Evolutionary conservation across 2,888 invertebrate species (phyloP), one percentile per base, ranked within the genome.

Genomic region (Empis livida): DNA sequence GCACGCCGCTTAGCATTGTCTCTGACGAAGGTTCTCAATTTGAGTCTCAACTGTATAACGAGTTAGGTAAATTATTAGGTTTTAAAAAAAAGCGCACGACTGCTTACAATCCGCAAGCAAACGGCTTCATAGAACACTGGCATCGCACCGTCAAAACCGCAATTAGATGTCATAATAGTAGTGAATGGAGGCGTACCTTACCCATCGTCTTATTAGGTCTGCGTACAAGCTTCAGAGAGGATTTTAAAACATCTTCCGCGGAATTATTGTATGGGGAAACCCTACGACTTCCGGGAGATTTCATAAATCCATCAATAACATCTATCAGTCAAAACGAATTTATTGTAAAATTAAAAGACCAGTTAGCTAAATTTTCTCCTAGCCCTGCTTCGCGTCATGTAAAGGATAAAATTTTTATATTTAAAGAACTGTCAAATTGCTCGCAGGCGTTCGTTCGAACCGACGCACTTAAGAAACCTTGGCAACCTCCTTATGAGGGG

Each of bases 61-160:
- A n/a, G n/a, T n/a, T n/a, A n/a, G n/a, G n/a, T n/a, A n/a, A n/a
- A n/a, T n/a, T n/a, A n/a, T n/a, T n/a, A 49, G 60, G 57, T 44
- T 51, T 49, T 44, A 53, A 58, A 49, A 56, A 55, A 49, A 50
- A 47, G 8, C 45, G 53, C 37, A 63, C 60, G 3, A 60, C 63
- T 0, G 51, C 60, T 10, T 64, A 64, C 51, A 63, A 66, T 50
- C 62, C 67, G 20, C 53, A 57, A 40, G 53, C 61, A 0, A 68
- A 70, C 43, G 67, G 66, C 0, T 56, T 66, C 48, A 57, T 70
- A 1, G 67, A 70, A 49, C 51, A 65, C 3, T 59, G 62, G 45
- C 69, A 71, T 49, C 54, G 70, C 2, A 56, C 58, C 14, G 48
- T 69, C 43, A 70, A 66, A 54, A 23, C n/a, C n/a, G n/a, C n/a